These are phyloP conservation scores for Lamellibrachia columna DNA, from an alignment of 2,888 invertebrate genomes.

Conservation along the genomic window DNA sequence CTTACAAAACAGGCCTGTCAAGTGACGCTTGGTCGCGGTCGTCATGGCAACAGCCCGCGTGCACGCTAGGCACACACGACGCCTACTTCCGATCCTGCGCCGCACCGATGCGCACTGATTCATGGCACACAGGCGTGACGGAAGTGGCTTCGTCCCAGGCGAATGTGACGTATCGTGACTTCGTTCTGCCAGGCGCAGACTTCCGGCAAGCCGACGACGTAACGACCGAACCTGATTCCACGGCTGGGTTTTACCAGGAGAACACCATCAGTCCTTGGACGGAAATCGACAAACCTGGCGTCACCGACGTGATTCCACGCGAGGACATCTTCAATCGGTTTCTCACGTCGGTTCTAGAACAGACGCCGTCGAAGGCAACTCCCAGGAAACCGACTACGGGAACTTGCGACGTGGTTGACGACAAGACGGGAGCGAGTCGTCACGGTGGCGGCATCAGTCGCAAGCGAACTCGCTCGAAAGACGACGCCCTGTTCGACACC, in stretches of 20 bases:
- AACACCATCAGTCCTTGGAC: neutral
- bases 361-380: neutral
- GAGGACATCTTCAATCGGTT: neutral
- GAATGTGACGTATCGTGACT: constrained; percentile 3
- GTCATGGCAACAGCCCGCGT: neutral
- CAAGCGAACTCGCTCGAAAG: neutral
- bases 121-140: neutral
- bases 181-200: neutral
- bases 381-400: neutral
- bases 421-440: neutral
- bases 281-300: neutral
- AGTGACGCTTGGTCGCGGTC: neutral
- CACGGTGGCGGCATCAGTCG: neutral
- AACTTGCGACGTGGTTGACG: neutral
- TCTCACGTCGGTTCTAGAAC: neutral
- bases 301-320: neutral
- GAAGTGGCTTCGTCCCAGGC: neutral
- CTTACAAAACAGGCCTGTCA: neutral
- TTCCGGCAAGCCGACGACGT: neutral
- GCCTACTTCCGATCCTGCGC: neutral
- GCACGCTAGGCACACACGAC: neutral
- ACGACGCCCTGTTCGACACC: neutral
- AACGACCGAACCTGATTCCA: neutral
- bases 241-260: neutral
- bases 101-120: neutral